Conservation (phyloP, 2,888 invertebrate species). For the Epinotia demarniana region DNA sequence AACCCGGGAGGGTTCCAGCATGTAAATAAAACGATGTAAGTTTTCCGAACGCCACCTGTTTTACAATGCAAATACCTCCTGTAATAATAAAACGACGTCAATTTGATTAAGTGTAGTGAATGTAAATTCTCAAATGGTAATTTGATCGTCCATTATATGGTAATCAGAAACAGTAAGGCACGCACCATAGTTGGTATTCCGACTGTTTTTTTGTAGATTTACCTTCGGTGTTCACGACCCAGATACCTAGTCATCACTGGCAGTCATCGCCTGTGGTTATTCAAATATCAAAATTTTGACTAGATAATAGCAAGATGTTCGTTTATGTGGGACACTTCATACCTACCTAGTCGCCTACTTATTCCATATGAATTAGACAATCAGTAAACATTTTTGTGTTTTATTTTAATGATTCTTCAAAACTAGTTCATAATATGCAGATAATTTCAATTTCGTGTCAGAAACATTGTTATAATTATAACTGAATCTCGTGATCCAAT, state of each 20-base stretch:
- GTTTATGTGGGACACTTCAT: slow-evolving; percentile 19
- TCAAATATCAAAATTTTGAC: slow-evolving; percentile 38
- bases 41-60: slow-evolving; percentile 32
- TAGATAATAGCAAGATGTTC: slow-evolving; percentile 36
- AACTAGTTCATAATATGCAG: slow-evolving; percentile 5
- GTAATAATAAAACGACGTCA: slow-evolving; percentile 54
- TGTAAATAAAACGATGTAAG: slow-evolving; percentile 20
- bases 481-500: neutral
- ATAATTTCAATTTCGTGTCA: neutral
- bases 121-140: slow-evolving; percentile 65
- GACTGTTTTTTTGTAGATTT: slow-evolving; percentile 32
- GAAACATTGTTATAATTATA: neutral
- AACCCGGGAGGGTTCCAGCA: neutral
- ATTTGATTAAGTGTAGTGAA: slow-evolving; percentile 63
- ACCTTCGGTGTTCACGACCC: slow-evolving; percentile 36
- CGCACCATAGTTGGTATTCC: slow-evolving; percentile 43
- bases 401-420: slow-evolving; percentile 10
- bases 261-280: slow-evolving; percentile 31
- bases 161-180: slow-evolving; percentile 66
- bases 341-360: slow-evolving; percentile 27
- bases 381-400: slow-evolving; percentile 18
- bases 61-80: slow-evolving; percentile 52
- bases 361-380: slow-evolving; percentile 33
- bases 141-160: slow-evolving; percentile 70
- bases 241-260: slow-evolving; percentile 39